These are phyloP conservation scores for Numida meleagris DNA, from an alignment of 2,113 vertebrate genomes.

Conservation along the genomic window DNA sequence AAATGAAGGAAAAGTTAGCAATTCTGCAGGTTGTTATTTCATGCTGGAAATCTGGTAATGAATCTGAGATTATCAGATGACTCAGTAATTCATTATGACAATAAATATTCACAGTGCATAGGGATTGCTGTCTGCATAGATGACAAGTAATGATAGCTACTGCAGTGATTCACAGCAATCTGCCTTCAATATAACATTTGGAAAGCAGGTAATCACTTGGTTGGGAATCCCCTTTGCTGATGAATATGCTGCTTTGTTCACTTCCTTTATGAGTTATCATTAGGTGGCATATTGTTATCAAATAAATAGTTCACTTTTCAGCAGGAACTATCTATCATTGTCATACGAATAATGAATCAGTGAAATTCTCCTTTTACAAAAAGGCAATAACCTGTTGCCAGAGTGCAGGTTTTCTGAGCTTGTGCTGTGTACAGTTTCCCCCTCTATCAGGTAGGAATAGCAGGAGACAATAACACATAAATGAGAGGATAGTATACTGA, in stretches of 20 bases:
- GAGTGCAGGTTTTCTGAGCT: background rate
- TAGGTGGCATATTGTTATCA: conserved; percentile 41
- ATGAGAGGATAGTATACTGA: background rate
- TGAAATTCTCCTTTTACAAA: background rate
- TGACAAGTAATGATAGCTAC: background rate
- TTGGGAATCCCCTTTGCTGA: conserved; percentile 47
- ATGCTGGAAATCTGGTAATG: background rate
- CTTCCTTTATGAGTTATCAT: conserved; percentile 37
- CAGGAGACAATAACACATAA: background rate
- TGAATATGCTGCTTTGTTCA: conserved; percentile 54
- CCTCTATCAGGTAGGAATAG: background rate
- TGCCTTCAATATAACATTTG: conserved; percentile 34
- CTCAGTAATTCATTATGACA: background rate
- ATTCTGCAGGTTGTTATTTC: conserved; percentile 19
- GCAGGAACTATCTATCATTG: background rate
- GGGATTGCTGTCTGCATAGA: background rate
- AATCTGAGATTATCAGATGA: conserved; percentile 1
- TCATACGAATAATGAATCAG: background rate
- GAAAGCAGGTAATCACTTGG: conserved; percentile 50
- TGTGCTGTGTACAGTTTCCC: background rate
- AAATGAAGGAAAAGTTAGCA: background rate
- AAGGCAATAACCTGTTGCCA: background rate
- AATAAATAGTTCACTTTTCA: conserved; percentile 51
- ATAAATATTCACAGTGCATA: conserved; percentile 45
- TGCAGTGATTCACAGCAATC: conserved; percentile 15